phyloP scores from a whole-genome alignment of 2,888 invertebrate species.

The Amiota minor region DNA sequence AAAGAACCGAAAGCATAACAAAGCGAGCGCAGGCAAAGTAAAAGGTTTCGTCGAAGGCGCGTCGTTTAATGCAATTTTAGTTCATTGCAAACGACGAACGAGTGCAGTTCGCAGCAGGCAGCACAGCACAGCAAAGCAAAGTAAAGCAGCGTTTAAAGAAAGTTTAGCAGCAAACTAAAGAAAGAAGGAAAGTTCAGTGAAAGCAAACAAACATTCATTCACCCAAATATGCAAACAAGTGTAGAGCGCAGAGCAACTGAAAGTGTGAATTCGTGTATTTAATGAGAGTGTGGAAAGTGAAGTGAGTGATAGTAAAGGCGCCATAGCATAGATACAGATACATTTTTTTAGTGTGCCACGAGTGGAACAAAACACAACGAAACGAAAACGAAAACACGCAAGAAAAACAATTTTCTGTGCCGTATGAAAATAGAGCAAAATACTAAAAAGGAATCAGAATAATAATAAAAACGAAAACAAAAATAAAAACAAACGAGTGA shows the following conservation, averaged over 20 bases:
- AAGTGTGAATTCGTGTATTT: slow-evolving; percentile 28
- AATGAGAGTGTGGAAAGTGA: slow-evolving; percentile 15
- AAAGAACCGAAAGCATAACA: neutral
- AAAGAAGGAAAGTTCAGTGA: slow-evolving; percentile 44
- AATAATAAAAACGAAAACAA: neutral
- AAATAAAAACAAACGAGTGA: slow-evolving; percentile 6
- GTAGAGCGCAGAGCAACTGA: slow-evolving; percentile 24
- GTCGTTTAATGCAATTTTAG: slow-evolving; percentile 54
- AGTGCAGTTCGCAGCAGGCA: slow-evolving; percentile 57
- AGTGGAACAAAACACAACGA: slow-evolving; percentile 1
- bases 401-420: slow-evolving; percentile 44
- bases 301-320: slow-evolving; percentile 29
- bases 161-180: slow-evolving; percentile 5
- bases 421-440: slow-evolving; percentile 46
- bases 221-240: slow-evolving; percentile 50
- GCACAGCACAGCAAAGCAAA: slow-evolving; percentile 34
- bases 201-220: slow-evolving; percentile 27
- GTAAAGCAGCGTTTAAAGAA: slow-evolving; percentile 38
- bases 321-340: slow-evolving; percentile 58
- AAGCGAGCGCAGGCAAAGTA: neutral
- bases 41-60: slow-evolving; percentile 26
- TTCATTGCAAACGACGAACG: slow-evolving; percentile 67
- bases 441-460: neutral
- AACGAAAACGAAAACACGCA: slow-evolving; percentile 17
- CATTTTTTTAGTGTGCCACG: slow-evolving; percentile 5